A percentile compares a stretch with the other conserved stretches of the same genome.
phyloP scores from a whole-genome alignment of 1,140 invertebrate species.

The Drosophila lini region DNA sequence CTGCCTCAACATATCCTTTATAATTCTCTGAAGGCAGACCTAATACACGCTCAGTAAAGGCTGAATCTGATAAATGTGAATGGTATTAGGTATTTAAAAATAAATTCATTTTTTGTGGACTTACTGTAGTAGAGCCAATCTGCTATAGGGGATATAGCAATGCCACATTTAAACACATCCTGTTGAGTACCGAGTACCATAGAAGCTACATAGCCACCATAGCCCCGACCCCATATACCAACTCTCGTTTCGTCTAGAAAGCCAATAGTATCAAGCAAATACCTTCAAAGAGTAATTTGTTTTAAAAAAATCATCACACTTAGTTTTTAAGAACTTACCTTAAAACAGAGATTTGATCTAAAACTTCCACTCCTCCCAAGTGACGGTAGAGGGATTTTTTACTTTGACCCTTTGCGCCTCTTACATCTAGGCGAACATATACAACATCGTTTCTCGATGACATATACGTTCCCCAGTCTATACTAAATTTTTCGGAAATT shows the following conservation, averaged over 20 bases:
- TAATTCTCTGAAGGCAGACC: slow-evolving; percentile 95
- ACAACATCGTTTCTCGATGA: slow-evolving; percentile 96
- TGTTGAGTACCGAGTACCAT: slow-evolving; percentile 94
- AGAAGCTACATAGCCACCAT: slow-evolving; percentile 96
- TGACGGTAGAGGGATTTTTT: slow-evolving; percentile 91
- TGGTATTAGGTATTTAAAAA: neutral
- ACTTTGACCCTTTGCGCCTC: slow-evolving; percentile 93
- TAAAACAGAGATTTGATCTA: slow-evolving; percentile 94
- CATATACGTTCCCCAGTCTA: slow-evolving; percentile 97
- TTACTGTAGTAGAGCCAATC: slow-evolving; percentile 98
- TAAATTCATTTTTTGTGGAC: slow-evolving; percentile 47
- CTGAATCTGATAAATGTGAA: slow-evolving; percentile 89
- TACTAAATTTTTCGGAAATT: slow-evolving; percentile 92
- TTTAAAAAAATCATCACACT: neutral
- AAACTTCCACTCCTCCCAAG: slow-evolving; percentile 93
- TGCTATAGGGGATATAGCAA: slow-evolving; percentile 96
- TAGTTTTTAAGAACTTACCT: slow-evolving; percentile 85
- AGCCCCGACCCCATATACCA: slow-evolving; percentile 98
- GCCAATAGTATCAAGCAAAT: slow-evolving; percentile 91
- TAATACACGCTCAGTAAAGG: slow-evolving; percentile 96
- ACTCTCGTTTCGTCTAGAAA: slow-evolving; percentile 94
- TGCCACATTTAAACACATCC: slow-evolving; percentile 94
- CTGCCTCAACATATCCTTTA: slow-evolving; percentile 96
- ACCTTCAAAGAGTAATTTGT: slow-evolving; percentile 85
- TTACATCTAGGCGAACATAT: slow-evolving; percentile 94